Base-by-base conservation (phyloP, 2,797 vertebrate species). In the Gymnodraco acuticeps region DNA sequence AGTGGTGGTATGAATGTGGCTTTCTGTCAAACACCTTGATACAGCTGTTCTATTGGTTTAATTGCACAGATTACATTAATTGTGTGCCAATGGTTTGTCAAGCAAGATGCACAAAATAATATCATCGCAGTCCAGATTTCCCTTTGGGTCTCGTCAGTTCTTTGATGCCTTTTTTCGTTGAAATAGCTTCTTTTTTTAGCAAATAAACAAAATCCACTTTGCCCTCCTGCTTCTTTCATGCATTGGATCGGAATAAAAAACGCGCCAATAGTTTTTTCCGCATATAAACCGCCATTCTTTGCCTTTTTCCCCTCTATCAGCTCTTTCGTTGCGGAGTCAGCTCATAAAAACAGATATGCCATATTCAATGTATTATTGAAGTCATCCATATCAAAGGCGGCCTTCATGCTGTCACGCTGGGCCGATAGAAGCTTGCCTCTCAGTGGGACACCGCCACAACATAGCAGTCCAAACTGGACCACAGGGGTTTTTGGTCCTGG, bases 291-390 rank as follows among this genome's bases (percentile, higher is more conserved):
- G n/a, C 64, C 54, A 14, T 47, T 16, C 42, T 7, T 54, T 11
- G 13, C 33, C 43, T 47, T 45, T 56, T 19, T 12, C 17, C 16
- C 42, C 41, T 41, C 2, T 15, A 52, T 77, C 54, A 60, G 70
- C 17, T 12, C 23, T 64, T 60, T 47, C 4, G 2, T 19, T 14
- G 55, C 50, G 17, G 41, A 74, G 41, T 70, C 69, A 72, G 70
- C 73, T 76, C 70, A 55, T 70, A 33, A 78, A 80, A 80, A 81
- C 64, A 81, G 62, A 79, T 62, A 20, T 61, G 52, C 67, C 42
- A 10, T 19, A 73, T 74, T 87, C 38, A 64, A 80, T 85, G 83
- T 77, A 86, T 89, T 86, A 89, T 91, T 92, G 70, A 86, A 78
- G 82, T 77, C 61, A 56, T 74, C 64, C 76, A 75, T 81, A 83